phyloP scores from a whole-genome alignment of 2,888 invertebrate species.

The Orchesella flavescens region DNA sequence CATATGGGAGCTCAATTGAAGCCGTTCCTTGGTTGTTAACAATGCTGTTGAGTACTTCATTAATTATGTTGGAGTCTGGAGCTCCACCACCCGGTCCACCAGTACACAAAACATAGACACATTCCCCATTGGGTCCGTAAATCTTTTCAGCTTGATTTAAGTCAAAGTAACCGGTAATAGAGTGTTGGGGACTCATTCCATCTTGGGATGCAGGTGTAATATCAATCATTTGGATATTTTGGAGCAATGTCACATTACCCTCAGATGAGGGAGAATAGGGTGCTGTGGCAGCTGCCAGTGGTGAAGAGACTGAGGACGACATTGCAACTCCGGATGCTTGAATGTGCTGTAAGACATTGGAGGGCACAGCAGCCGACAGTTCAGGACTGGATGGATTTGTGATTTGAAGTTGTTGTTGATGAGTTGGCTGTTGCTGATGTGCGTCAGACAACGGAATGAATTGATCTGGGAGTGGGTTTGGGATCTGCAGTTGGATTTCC shows the following conservation, averaged over 20 bases:
- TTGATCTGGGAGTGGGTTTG: slow-evolving; percentile 46
- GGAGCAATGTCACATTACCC: slow-evolving; percentile 54
- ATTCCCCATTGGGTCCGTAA: slow-evolving; percentile 64
- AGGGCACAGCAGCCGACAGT: slow-evolving; percentile 27
- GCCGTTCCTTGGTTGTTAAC: background rate
- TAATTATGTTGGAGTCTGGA: slow-evolving; percentile 41
- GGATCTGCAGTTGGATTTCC: slow-evolving; percentile 64
- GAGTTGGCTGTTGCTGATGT: background rate
- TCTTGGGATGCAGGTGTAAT: slow-evolving; percentile 2
- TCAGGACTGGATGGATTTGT: slow-evolving; percentile 45
- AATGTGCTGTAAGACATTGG: slow-evolving; percentile 63
- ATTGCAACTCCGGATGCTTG: slow-evolving; percentile 33
- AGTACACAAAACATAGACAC: slow-evolving; percentile 64
- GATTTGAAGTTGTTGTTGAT: slow-evolving; percentile 31
- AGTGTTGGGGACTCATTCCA: slow-evolving; percentile 4
- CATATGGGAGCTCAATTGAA: slow-evolving; percentile 32
- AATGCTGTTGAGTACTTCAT: slow-evolving; percentile 37
- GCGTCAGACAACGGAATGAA: slow-evolving; percentile 16
- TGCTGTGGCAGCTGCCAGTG: slow-evolving; percentile 27
- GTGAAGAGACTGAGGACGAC: slow-evolving; percentile 24
- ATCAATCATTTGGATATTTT: slow-evolving; percentile 67
- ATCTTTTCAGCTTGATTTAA: slow-evolving; percentile 61
- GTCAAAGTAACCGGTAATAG: slow-evolving; percentile 55
- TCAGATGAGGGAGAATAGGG: slow-evolving; percentile 49
- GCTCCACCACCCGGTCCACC: slow-evolving; percentile 17